Conservation (phyloP, 2,797 vertebrate genomes). For the Sebastes umbrosus region DNA sequence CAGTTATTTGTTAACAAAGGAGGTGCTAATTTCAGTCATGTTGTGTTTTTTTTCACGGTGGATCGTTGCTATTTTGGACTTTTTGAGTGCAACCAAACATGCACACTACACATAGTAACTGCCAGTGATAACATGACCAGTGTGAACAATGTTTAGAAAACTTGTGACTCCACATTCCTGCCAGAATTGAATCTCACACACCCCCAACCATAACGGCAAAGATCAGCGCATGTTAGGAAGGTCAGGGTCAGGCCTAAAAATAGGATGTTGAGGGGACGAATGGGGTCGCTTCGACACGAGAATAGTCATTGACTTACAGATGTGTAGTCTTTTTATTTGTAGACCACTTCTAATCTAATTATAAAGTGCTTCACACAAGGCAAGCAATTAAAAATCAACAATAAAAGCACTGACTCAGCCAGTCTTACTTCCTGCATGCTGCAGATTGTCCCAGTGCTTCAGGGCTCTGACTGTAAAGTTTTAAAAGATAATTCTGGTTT, state of each 20-base stretch:
- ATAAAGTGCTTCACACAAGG: not conserved
- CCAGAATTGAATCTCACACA: slow-evolving; percentile 17
- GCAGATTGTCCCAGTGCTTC: not conserved
- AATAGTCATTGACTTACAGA: not conserved
- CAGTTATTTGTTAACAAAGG: not conserved
- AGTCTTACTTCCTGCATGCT: not conserved
- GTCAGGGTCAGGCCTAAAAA: slow-evolving; percentile 16
- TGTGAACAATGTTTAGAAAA: slow-evolving; percentile 20
- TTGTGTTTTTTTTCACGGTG: not conserved
- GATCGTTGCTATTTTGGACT: not conserved
- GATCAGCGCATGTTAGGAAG: not conserved
- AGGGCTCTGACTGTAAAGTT: not conserved
- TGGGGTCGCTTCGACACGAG: not conserved
- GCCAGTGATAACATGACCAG: not conserved
- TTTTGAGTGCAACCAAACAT: not conserved
- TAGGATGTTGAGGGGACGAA: not conserved
- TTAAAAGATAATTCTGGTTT: not conserved
- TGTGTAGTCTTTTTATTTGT: not conserved
- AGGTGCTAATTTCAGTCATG: not conserved
- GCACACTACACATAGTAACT: not conserved
- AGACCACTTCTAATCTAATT: not conserved
- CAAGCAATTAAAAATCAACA: not conserved
- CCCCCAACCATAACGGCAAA: not conserved
- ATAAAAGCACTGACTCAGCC: not conserved
- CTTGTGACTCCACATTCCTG: slow-evolving; percentile 53